Evolutionary conservation across 2,797 vertebrate species (phyloP), one percentile per base, ranked within the genome.

Genomic region (Iguana delicatissima): DNA sequence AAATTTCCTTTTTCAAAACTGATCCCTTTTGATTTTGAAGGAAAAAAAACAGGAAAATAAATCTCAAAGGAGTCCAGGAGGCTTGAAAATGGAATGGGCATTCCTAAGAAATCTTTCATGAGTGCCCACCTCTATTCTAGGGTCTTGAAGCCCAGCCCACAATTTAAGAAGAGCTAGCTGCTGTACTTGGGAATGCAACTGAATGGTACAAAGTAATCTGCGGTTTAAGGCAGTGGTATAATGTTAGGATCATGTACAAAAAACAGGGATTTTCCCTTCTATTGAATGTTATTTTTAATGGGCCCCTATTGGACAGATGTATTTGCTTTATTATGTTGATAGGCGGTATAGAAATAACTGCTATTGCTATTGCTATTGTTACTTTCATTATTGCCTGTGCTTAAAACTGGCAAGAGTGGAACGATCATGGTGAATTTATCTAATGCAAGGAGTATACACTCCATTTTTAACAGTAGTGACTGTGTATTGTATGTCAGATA

Each of bases 391-490:
- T 84, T 84, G 62, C 64, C 42, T n/a, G 0, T 87, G 74, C 52
- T 89, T 93, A 57, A 81, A 92, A 80, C 35, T 93, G 38, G 80
- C 94, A 93, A 93, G 13, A 92, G 59, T 38, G 59, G 85, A 86
- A 92, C 26, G 14, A 89, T 85, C 80, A 85, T 72, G 52, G 85
- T 91, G 86, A 87, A 89, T 94, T 89, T 94, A 76, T 92, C 29
- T 83, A 88, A 59, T 62, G 22, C 85, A 87, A 87, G 74, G 86
- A 72, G 8, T 80, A 42, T 87, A 6, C 55, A 80, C 85, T 87
- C 84, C 88, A 84, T 89, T 93, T 83, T 50, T 35, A 74, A 86
- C 32, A 86, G 50, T 83, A 93, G 35, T 55, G 83, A 76, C 32
- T 90, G 86, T 22, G 92, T 57, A 29, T 91, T 74, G 62, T 89